phyloP scores from a whole-genome alignment of 2,888 invertebrate genomes.

The Peribatodes rhomboidaria region DNA sequence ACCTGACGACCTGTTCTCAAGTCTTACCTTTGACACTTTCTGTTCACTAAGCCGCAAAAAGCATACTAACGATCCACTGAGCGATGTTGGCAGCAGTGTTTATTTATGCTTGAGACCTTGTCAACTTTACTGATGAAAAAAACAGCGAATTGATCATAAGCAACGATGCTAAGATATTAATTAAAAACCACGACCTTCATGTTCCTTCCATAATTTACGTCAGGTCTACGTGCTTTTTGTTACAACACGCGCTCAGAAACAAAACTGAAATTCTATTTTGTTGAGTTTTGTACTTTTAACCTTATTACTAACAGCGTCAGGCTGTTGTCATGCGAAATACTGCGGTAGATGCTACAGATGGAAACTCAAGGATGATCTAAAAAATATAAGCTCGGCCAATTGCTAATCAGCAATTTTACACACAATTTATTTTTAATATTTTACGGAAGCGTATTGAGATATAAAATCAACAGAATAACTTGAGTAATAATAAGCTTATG shows the following conservation, averaged over 20 bases:
- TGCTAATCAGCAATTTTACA: background rate
- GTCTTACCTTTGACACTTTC: no score
- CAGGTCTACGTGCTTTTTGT: conserved; percentile 19
- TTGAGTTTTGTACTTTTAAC: background rate
- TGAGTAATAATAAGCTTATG: no score
- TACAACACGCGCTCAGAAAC: conserved; percentile 15
- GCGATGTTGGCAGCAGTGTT: no score
- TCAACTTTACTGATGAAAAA: background rate
- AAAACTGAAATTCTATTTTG: background rate
- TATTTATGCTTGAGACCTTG: no score
- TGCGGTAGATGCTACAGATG: no score
- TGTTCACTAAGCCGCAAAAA: no score
- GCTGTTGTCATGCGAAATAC: background rate
- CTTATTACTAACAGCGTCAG: background rate
- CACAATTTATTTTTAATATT: no score
- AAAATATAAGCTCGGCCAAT: background rate
- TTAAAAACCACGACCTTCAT: conserved; percentile 5
- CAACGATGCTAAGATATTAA: background rate
- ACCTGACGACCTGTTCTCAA: no score
- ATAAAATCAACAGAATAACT: no score
- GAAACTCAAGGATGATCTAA: background rate
- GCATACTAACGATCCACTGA: no score
- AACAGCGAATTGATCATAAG: background rate
- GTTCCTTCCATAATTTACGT: conserved; percentile 6
- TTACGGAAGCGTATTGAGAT: no score